Conservation (phyloP, 2,797 vertebrate genomes). For the Micrastur ruficollis region DNA sequence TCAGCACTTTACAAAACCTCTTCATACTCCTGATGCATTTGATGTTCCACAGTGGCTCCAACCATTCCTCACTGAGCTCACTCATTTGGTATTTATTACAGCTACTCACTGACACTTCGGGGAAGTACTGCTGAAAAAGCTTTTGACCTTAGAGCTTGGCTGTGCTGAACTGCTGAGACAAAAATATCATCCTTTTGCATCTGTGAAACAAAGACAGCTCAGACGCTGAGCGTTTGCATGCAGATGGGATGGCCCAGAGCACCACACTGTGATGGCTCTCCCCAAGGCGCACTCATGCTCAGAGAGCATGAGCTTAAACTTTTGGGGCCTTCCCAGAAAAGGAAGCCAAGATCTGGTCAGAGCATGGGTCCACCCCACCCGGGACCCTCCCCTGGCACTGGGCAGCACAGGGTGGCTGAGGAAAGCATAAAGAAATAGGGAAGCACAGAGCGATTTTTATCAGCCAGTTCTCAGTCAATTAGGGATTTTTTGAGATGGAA, state of each 20-base stretch:
- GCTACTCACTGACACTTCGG: neutral
- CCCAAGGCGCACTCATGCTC: neutral
- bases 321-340: neutral
- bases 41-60: neutral
- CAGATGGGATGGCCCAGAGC: neutral
- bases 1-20: neutral
- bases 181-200: neutral
- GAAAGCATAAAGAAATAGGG: neutral
- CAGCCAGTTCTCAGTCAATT: neutral
- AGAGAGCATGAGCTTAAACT: neutral
- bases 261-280: neutral
- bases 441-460: neutral
- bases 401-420: neutral
- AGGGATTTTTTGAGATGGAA: neutral
- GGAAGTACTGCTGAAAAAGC: neutral
- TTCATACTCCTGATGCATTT: neutral
- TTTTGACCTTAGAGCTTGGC: constrained; percentile 1
- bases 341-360: neutral
- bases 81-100: constrained; percentile 4
- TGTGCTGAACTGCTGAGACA: neutral
- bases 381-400: neutral
- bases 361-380: neutral
- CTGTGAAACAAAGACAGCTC: neutral
- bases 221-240: neutral
- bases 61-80: neutral